These are phyloP conservation scores for Ptiloglossa arizonensis DNA, from an alignment of 1,140 invertebrate genomes.

Conservation along the genomic window DNA sequence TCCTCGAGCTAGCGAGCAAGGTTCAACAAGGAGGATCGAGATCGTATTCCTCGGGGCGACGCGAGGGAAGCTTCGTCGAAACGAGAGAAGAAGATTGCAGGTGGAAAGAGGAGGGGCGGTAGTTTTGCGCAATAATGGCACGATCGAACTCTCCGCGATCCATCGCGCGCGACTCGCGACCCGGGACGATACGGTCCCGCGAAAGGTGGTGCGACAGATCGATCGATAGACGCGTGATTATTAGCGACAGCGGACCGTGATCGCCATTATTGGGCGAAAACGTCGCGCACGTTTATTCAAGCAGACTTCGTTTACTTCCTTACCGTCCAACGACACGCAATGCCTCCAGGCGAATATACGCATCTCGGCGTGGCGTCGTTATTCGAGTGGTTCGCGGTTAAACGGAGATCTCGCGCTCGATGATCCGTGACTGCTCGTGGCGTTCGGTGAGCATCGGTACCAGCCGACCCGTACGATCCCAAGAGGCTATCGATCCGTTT, in stretches of 20 bases:
- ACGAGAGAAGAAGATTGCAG: too few relatives aligned
- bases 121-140: too few relatives aligned
- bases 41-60: too few relatives aligned
- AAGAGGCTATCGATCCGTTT: not conserved
- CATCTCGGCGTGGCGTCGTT: constrained; percentile 42
- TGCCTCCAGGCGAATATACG: constrained; percentile 71
- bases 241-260: not conserved
- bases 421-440: not conserved
- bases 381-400: not conserved
- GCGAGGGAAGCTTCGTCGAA: too few relatives aligned
- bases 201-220: not conserved
- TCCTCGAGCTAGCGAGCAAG: too few relatives aligned
- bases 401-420: not conserved
- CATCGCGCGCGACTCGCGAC: too few relatives aligned
- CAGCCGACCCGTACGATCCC: not conserved
- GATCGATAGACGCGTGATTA: not conserved
- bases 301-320: constrained; percentile 38
- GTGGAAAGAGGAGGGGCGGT: too few relatives aligned
- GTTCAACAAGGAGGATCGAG: too few relatives aligned
- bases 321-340: constrained; percentile 72
- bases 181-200: not conserved
- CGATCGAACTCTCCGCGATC: too few relatives aligned
- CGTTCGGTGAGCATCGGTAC: not conserved
- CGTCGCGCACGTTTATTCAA: not conserved
- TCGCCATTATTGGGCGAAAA: constrained; percentile 40